phyloP scores from a whole-genome alignment of 2,797 vertebrate species.

The Setipinna tenuifilis region DNA sequence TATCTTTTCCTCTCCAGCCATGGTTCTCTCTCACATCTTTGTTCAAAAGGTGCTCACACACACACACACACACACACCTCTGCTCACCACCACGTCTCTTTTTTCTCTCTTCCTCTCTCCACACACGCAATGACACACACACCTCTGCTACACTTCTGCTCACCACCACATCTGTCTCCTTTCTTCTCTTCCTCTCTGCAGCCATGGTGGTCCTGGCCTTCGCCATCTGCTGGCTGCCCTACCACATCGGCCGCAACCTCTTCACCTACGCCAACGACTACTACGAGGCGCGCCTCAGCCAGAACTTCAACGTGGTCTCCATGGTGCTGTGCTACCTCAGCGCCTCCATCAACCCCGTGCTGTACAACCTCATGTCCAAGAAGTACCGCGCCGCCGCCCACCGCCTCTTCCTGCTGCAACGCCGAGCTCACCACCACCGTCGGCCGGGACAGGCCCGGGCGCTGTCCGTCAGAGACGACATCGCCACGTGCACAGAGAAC shows the following conservation, averaged over 20 bases:
- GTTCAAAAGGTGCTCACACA: no score
- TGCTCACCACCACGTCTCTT: no score
- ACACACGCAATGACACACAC: no score
- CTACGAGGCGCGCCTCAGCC: constrained; percentile 75
- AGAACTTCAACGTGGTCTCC: constrained; percentile 86
- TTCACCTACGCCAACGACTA: constrained; percentile 81
- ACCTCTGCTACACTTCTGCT: no score
- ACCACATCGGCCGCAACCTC: constrained; percentile 86
- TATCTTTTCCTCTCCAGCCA: background rate
- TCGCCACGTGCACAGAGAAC: constrained; percentile 68
- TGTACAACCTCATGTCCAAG: constrained; percentile 88
- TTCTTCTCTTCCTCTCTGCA: constrained; percentile 59
- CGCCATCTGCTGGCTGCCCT: constrained; percentile 88
- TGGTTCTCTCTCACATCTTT: no score
- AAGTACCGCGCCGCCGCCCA: constrained; percentile 82
- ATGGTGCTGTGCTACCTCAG: constrained; percentile 90
- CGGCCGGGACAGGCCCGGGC: constrained; percentile 55
- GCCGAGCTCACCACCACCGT: constrained; percentile 34
- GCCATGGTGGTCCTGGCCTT: constrained; percentile 87
- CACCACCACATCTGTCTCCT: background rate
- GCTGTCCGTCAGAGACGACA: constrained; percentile 61
- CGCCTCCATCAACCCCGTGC: constrained; percentile 86
- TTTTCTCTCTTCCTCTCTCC: background rate
- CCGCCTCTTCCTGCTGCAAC: constrained; percentile 77
- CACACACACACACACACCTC: no score